Percentiles rank a stretch among this genome's conserved stretches.
Evolutionary conservation across 2,797 vertebrate genomes (phyloP).

Genomic region (Triplophysa yarkandensis): DNA sequence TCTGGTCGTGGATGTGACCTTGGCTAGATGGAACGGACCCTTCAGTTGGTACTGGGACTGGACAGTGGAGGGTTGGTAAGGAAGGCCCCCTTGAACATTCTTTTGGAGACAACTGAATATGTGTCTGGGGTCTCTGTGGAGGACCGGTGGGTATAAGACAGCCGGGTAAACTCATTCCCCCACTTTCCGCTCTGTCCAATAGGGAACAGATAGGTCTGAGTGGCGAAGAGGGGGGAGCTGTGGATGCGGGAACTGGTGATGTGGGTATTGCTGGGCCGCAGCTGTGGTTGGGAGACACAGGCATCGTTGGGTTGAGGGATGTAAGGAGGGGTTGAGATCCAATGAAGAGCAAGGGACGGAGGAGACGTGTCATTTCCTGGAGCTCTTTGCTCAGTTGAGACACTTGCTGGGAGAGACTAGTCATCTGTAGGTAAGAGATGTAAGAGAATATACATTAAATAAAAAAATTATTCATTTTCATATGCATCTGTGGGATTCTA

Average conservation of each 20-base stretch:
- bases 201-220: slow-evolving; percentile 63
- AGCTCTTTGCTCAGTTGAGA: slow-evolving; percentile 79
- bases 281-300: slow-evolving; percentile 64
- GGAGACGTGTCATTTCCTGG: slow-evolving; percentile 78
- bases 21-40: slow-evolving; percentile 50
- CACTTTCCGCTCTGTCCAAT: slow-evolving; percentile 69
- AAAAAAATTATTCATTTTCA: neutral
- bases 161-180: slow-evolving; percentile 65
- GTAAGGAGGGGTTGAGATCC: slow-evolving; percentile 65
- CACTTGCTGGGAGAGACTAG: slow-evolving; percentile 77
- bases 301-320: slow-evolving; percentile 65
- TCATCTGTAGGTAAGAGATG: slow-evolving; percentile 73
- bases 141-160: slow-evolving; percentile 73
- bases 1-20: slow-evolving; percentile 61
- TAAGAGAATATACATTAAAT: slow-evolving; percentile 1
- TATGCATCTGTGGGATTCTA: no score
- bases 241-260: slow-evolving; percentile 41
- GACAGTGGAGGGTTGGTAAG: slow-evolving; percentile 31
- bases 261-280: slow-evolving; percentile 58
- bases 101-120: slow-evolving; percentile 46
- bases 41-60: slow-evolving; percentile 48
- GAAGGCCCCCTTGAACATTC: slow-evolving; percentile 7
- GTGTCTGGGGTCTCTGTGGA: slow-evolving; percentile 57
- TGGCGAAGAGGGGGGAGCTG: slow-evolving; percentile 39
- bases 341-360: slow-evolving; percentile 75